These are phyloP conservation scores for Drosophila demipolita DNA, from an alignment of 2,888 invertebrate genomes.

Conservation along the genomic window DNA sequence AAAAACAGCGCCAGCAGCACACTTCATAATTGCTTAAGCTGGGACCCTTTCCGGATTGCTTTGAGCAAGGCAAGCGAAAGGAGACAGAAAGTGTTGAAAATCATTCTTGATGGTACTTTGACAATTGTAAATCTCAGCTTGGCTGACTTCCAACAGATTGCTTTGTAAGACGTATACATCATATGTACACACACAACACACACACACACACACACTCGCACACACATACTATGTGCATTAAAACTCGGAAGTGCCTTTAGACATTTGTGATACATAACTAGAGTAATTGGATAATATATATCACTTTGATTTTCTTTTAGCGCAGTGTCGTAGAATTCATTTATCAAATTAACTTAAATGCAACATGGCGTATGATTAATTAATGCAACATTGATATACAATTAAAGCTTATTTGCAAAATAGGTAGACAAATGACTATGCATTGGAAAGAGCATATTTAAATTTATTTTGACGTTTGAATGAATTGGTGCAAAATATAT, in stretches of 20 bases:
- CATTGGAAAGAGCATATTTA: background rate
- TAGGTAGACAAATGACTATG: background rate
- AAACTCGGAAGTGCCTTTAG: conserved; percentile 9
- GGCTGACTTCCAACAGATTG: conserved; percentile 50
- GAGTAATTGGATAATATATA: conserved; percentile 30
- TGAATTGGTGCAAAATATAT: background rate
- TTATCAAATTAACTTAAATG: background rate
- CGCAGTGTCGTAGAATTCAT: background rate
- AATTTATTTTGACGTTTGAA: conserved; percentile 5
- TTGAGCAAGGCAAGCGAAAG: conserved; percentile 17
- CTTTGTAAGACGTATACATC: conserved; percentile 29
- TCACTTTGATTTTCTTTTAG: conserved; percentile 19
- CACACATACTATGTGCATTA: conserved; percentile 9
- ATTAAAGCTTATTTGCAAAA: background rate
- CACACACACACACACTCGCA: conserved; percentile 1
- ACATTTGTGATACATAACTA: conserved; percentile 27
- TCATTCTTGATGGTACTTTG: conserved; percentile 36
- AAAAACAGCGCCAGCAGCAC: conserved; percentile 39
- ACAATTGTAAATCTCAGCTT: conserved; percentile 48
- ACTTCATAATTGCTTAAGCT: conserved; percentile 56
- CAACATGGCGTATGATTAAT: background rate
- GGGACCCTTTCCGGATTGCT: conserved; percentile 19
- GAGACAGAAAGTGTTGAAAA: conserved; percentile 20
- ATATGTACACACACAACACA: background rate
- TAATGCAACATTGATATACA: background rate